Conservation (phyloP, 2,113 vertebrate species). For the Panthera uncia region DNA sequence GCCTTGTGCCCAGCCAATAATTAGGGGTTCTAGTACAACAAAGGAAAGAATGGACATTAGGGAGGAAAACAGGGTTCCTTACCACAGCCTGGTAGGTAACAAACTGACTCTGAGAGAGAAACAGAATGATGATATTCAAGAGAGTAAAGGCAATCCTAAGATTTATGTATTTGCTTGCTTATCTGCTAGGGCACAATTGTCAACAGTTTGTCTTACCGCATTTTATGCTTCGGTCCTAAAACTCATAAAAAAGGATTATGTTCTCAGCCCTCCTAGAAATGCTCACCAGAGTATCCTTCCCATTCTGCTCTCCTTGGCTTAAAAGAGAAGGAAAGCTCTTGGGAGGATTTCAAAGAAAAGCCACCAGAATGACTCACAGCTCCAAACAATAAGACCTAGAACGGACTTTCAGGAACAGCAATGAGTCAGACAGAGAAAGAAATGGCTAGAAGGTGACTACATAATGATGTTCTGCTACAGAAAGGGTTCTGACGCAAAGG, state of each 20-base stretch:
- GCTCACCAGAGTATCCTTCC: not conserved
- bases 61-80: not conserved
- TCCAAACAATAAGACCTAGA: not conserved
- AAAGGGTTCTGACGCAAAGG: not conserved
- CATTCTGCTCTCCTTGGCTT: not conserved
- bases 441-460: not conserved
- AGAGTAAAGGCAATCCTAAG: not conserved
- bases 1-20: not conserved
- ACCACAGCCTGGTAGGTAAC: not conserved
- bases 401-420: not conserved
- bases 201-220: not conserved
- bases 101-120: not conserved
- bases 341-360: constrained; percentile 25
- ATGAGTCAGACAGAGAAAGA: constrained; percentile 44
- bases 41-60: not conserved
- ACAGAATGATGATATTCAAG: not conserved
- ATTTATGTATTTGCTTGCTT: not conserved
- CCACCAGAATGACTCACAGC: not conserved
- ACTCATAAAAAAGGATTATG: not conserved
- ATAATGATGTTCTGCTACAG: not conserved
- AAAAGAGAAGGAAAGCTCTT: not conserved
- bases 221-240: not conserved
- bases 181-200: not conserved
- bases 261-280: not conserved
- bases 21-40: not conserved